Evolutionary conservation across 2,113 vertebrate genomes (phyloP).

Genomic region (Recurvirostra avosetta): DNA sequence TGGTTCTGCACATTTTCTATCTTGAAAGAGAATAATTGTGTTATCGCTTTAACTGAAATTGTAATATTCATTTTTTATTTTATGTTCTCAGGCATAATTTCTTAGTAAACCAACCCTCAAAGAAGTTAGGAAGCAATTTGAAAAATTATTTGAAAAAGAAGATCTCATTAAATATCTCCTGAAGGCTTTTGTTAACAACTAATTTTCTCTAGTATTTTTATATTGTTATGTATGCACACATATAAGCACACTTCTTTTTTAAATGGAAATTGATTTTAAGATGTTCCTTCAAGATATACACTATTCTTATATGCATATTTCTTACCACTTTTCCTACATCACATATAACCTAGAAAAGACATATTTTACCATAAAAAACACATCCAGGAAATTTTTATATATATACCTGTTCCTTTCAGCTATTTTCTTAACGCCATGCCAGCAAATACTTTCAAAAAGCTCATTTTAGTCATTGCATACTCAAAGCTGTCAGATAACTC

Average conservation of each 20-base stretch:
- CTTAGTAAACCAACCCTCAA: background rate
- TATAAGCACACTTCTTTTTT: background rate
- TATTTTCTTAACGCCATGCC: background rate
- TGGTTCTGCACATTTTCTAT: background rate
- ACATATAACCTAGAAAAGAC: background rate
- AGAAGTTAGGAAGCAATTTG: background rate
- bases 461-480: background rate
- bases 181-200: background rate
- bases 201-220: background rate
- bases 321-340: background rate
- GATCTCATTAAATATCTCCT: background rate
- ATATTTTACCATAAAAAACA: background rate
- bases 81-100: background rate
- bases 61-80: background rate
- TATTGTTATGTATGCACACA: background rate
- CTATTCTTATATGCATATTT: background rate
- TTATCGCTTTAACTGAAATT: background rate
- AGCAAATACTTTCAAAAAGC: background rate
- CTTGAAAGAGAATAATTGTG: background rate
- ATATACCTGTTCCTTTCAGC: background rate
- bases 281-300: background rate
- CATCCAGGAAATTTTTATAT: background rate
- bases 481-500: background rate
- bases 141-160: background rate
- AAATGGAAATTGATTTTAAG: background rate